Conservation (phyloP, 1,140 invertebrate species). For the Drosophila tropicalis region DNA sequence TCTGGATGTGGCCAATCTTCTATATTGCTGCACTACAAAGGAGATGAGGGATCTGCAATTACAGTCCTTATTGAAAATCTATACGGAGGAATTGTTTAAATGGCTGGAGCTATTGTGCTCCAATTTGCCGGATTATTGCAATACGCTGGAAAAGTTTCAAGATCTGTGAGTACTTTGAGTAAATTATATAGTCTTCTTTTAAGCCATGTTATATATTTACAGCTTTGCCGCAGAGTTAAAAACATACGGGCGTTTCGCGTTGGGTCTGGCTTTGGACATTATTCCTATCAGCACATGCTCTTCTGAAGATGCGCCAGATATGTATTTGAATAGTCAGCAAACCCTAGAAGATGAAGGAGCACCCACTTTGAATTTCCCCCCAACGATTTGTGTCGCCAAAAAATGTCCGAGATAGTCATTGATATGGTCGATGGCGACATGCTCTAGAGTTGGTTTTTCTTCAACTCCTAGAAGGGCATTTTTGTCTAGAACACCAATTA, state of each 20-base stretch:
- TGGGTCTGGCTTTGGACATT: conserved; percentile 88
- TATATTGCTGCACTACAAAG: conserved; percentile 87
- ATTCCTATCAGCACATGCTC: conserved; percentile 89
- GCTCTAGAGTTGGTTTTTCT: conserved; percentile 62
- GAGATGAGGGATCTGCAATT: conserved; percentile 86
- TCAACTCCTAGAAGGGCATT: not conserved
- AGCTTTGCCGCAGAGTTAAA: conserved; percentile 87
- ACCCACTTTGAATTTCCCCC: conserved; percentile 81
- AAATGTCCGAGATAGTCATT: conserved; percentile 86
- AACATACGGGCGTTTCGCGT: conserved; percentile 86
- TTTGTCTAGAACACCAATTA: conserved; percentile 43
- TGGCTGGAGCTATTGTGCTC: conserved; percentile 83
- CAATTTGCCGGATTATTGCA: conserved; percentile 78
- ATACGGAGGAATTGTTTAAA: conserved; percentile 83
- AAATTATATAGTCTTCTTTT: not conserved
- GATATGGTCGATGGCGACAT: conserved; percentile 85
- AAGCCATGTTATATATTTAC: not conserved
- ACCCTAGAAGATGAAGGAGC: conserved; percentile 60
- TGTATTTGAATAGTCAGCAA: conserved; percentile 84
- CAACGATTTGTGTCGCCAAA: conserved; percentile 85
- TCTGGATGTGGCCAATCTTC: conserved; percentile 87
- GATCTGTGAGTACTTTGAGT: conserved; percentile 83
- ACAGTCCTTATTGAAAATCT: conserved; percentile 85
- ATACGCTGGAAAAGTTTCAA: conserved; percentile 84
- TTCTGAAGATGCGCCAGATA: conserved; percentile 88